Conservation (phyloP, 2,888 invertebrate species). For the Drosophila merina region DNA sequence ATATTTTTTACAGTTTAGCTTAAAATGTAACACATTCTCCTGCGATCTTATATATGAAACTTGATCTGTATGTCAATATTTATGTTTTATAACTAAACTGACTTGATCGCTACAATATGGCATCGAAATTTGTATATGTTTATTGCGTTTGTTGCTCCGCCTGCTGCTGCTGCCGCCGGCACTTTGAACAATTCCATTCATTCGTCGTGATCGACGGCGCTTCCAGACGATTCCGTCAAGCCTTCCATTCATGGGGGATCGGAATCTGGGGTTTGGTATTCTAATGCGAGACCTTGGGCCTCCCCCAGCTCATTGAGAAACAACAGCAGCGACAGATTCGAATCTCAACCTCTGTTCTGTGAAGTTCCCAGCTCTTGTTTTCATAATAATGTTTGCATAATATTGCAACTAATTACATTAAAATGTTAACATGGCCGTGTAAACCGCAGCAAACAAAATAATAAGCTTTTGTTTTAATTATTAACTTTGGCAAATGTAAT, state of each 20-base stretch:
- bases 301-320: conserved; percentile 43
- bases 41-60: neutral
- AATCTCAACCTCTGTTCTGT: conserved; percentile 3
- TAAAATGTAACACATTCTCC: neutral
- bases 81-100: conserved; percentile 6
- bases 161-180: conserved; percentile 18
- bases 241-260: conserved; percentile 52
- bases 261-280: conserved; percentile 34
- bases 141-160: conserved; percentile 59
- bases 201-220: conserved; percentile 55
- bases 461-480: conserved; percentile 42
- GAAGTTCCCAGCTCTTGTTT: conserved; percentile 13
- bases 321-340: conserved; percentile 26
- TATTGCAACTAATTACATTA: conserved; percentile 31
- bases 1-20: neutral
- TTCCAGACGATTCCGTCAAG: conserved; percentile 53
- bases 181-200: conserved; percentile 65
- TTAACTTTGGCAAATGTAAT: conserved; percentile 32
- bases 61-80: neutral
- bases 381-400: no score
- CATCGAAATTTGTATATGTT: conserved; percentile 61
- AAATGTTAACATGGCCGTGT: conserved; percentile 39
- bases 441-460: conserved; percentile 31
- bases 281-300: conserved; percentile 58
- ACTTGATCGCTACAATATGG: conserved; percentile 61